These are phyloP conservation scores for Wasmannia auropunctata DNA, from an alignment of 1,140 invertebrate species.

Conservation along the genomic window DNA sequence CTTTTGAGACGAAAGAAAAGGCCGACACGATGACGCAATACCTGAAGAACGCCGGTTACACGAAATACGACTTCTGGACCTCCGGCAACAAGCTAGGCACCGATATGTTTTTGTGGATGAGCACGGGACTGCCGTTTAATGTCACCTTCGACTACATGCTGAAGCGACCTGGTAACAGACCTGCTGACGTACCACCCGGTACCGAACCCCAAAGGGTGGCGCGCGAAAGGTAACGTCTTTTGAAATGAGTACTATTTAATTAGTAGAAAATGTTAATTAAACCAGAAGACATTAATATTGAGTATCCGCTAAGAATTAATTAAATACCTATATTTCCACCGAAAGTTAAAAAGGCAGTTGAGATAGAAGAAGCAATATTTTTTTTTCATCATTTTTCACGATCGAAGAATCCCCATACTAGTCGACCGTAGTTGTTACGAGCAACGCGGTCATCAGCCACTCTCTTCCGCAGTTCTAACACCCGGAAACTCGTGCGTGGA, in stretches of 20 bases:
- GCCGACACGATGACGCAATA: conserved; percentile 93
- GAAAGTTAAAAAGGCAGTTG: background rate
- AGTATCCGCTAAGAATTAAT: background rate
- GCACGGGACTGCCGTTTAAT: conserved; percentile 94
- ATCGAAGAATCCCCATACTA: background rate
- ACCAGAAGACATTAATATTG: background rate
- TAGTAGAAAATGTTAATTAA: background rate
- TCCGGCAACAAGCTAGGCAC: conserved; percentile 94
- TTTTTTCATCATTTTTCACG: background rate
- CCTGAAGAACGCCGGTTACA: conserved; percentile 92
- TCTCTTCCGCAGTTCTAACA: conserved; percentile 27
- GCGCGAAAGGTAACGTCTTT: conserved; percentile 88
- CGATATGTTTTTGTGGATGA: conserved; percentile 96
- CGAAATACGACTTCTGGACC: conserved; percentile 95
- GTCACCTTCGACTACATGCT: conserved; percentile 93
- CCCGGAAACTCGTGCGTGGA: conserved; percentile 57
- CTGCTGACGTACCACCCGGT: conserved; percentile 83
- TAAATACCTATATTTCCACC: background rate
- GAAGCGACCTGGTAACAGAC: conserved; percentile 83
- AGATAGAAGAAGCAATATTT: background rate
- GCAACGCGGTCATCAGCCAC: conserved; percentile 46
- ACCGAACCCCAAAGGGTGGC: conserved; percentile 91
- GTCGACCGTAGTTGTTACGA: conserved; percentile 30
- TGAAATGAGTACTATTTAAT: background rate
- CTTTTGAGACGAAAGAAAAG: conserved; percentile 94